phyloP scores from a whole-genome alignment of 2,888 invertebrate genomes.

The Callyntrura guangdongensis region DNA sequence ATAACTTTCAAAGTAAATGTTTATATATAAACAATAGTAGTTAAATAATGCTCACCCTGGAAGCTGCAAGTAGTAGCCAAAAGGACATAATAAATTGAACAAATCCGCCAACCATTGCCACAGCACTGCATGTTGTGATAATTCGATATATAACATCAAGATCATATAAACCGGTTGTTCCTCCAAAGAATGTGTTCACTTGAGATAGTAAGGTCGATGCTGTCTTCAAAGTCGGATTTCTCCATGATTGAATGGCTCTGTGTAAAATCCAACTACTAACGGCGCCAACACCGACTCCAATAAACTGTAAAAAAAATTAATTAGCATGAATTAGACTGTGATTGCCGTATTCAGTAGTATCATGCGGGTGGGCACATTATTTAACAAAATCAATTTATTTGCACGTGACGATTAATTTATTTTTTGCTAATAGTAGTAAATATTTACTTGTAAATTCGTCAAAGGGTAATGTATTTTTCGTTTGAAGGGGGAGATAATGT shows the following conservation, averaged over 20 bases:
- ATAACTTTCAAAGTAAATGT: no score
- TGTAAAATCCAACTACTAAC: slow-evolving; percentile 83
- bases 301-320: slow-evolving; percentile 77
- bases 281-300: slow-evolving; percentile 83
- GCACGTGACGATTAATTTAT: no score
- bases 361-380: not conserved
- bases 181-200: slow-evolving; percentile 82
- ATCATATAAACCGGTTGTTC: slow-evolving; percentile 84
- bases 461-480: no score
- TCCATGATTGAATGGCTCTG: slow-evolving; percentile 82
- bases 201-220: slow-evolving; percentile 83
- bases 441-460: no score
- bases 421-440: no score
- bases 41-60: slow-evolving; percentile 69
- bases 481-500: no score
- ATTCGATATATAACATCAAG: slow-evolving; percentile 84
- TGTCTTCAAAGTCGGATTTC: slow-evolving; percentile 82
- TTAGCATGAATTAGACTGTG: not conserved
- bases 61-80: slow-evolving; percentile 83
- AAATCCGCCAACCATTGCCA: slow-evolving; percentile 84
- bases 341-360: not conserved
- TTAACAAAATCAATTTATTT: not conserved
- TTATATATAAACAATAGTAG: no score
- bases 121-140: slow-evolving; percentile 82
- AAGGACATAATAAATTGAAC: slow-evolving; percentile 84